Conservation (phyloP, 1,140 invertebrate species). For the Oncopodura yosiiana region DNA sequence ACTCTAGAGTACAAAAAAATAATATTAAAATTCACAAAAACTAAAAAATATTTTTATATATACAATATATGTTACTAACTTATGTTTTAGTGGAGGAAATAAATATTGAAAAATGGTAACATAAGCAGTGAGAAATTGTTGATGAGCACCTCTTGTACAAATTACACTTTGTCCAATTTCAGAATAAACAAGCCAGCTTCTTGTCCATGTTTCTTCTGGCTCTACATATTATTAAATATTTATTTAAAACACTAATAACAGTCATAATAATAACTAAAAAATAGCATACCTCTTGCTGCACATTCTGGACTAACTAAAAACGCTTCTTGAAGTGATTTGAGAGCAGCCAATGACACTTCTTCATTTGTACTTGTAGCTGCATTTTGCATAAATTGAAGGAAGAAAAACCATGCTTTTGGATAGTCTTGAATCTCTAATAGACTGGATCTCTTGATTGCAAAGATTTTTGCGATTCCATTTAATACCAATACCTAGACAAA, state of each 20-base stretch:
- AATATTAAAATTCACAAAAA: not conserved
- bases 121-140: constrained; percentile 86
- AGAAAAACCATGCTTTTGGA: constrained; percentile 78
- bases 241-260: not conserved
- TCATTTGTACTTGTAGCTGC: constrained; percentile 82
- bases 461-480: constrained; percentile 64
- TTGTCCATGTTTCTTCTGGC: constrained; percentile 54
- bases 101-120: constrained; percentile 89
- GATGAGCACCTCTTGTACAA: constrained; percentile 45
- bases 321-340: constrained; percentile 93
- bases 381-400: constrained; percentile 87
- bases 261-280: not conserved
- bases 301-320: constrained; percentile 41
- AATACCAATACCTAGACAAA: constrained; percentile 58
- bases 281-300: not conserved
- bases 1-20: constrained; percentile 23
- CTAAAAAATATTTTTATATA: not conserved
- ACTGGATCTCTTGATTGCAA: constrained; percentile 79
- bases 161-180: constrained; percentile 60
- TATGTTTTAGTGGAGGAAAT: constrained; percentile 74
- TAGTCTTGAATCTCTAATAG: constrained; percentile 80
- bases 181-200: constrained; percentile 75
- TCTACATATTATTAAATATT: constrained; percentile 8
- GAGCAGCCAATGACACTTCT: constrained; percentile 85
- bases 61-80: constrained; percentile 32